These are phyloP conservation scores for Portevinia maculata DNA, from an alignment of 2,888 invertebrate genomes.

Conservation along the genomic window DNA sequence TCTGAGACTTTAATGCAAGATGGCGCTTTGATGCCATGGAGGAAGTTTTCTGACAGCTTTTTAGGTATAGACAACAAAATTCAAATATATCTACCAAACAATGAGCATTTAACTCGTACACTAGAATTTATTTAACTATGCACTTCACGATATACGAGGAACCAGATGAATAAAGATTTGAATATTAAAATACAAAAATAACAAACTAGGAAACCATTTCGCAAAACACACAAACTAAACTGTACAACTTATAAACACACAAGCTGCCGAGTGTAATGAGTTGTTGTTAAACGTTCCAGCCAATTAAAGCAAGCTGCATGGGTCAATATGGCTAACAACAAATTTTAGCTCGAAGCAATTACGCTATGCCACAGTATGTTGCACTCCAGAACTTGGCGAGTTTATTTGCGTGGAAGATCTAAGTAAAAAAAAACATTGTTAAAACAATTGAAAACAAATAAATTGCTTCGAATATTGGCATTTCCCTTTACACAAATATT, in stretches of 20 bases:
- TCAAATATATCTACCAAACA: too few relatives aligned
- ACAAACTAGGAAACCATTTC: constrained; percentile 3
- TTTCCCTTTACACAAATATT: constrained; percentile 69
- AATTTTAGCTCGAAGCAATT: constrained; percentile 60
- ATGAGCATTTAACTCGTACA: too few relatives aligned
- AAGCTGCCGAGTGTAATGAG: constrained; percentile 59
- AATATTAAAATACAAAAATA: too few relatives aligned
- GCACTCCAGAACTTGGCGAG: constrained; percentile 29
- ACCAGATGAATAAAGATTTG: too few relatives aligned
- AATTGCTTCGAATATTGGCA: constrained; percentile 70
- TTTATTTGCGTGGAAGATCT: constrained; percentile 53
- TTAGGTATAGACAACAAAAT: too few relatives aligned
- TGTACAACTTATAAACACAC: constrained; percentile 57
- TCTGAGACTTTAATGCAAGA: too few relatives aligned
- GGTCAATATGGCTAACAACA: constrained; percentile 69
- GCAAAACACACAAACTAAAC: constrained; percentile 50
- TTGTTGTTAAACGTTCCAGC: constrained; percentile 47
- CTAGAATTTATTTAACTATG: too few relatives aligned
- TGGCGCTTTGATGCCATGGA: too few relatives aligned
- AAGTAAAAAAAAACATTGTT: constrained; percentile 43
- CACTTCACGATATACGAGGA: too few relatives aligned
- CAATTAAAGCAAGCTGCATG: constrained; percentile 64
- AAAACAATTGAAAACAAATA: constrained; percentile 73
- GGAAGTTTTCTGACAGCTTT: too few relatives aligned
- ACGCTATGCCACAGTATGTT: constrained; percentile 45